These are phyloP conservation scores for Pelagia noctiluca DNA, from an alignment of 30 jellyfish, hydroid and myxozoan genomes.

Conservation along the genomic window DNA sequence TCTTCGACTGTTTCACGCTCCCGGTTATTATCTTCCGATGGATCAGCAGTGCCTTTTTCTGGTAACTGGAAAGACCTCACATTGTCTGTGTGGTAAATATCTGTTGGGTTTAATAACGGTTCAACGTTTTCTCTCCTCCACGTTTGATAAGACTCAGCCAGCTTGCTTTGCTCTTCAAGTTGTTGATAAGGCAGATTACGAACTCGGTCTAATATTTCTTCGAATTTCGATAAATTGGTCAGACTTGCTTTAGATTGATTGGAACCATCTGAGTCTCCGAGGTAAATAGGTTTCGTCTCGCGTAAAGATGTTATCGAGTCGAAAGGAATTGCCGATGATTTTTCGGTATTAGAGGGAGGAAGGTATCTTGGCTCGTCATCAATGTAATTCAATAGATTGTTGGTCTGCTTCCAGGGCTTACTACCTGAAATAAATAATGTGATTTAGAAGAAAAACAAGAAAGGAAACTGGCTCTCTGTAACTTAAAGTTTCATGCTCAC, in stretches of 20 bases:
- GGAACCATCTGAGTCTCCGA: conserved; percentile 22
- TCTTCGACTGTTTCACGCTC: too few species aligned
- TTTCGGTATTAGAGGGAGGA: background rate
- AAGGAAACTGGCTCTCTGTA: too few species aligned
- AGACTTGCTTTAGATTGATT: conserved; percentile 32
- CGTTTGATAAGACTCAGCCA: conserved; percentile 50
- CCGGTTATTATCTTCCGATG: background rate
- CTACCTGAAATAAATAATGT: too few species aligned
- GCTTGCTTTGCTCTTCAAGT: conserved; percentile 48
- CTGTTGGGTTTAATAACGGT: conserved; percentile 55
- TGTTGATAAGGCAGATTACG: conserved; percentile 69
- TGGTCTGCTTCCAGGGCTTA: background rate
- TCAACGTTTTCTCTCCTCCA: conserved; percentile 74
- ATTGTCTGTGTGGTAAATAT: background rate
- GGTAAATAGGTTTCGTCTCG: conserved; percentile 32
- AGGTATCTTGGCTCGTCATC: background rate
- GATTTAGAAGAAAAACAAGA: too few species aligned
- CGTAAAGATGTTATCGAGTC: conserved; percentile 26
- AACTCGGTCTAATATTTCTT: conserved; percentile 58
- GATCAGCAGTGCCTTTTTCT: background rate
- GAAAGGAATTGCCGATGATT: background rate
- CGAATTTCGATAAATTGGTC: conserved; percentile 45
- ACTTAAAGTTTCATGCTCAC: too few species aligned
- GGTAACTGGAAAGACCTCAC: conserved; percentile 7
- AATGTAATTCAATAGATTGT: background rate